Base-by-base conservation (phyloP, 2,113 vertebrate species). In the Chaetops frenatus region DNA sequence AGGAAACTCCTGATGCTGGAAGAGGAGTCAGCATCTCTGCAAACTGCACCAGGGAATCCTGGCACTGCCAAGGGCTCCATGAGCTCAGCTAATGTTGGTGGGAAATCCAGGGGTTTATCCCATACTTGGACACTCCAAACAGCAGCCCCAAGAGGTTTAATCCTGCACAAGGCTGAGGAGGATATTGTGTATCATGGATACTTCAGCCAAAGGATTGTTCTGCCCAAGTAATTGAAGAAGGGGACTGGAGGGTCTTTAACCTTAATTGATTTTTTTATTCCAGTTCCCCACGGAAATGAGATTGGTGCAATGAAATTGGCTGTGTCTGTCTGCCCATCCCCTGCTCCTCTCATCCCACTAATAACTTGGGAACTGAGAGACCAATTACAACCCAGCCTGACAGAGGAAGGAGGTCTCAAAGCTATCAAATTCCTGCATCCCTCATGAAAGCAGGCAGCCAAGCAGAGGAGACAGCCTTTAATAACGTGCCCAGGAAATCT, bases 381-480 rank as follows among this genome's bases (percentile, higher is more conserved):
- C 90, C 95, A 86, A 66, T 88, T 97, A 94, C 82, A 58, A 1
- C 31, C 0, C 12, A 10, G 40, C 77, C 48, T 23, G 94, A 45
- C 42, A 54, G 82, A 50, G 56, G 67, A 73, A 83, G 79, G 76
- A 93, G 65, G 90, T 35, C 88, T 88, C 90, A 61, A 17, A 96
- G 92, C 29, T 94, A 94, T 93, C 94, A 61, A 5, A 77, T 95
- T 95, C 74, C 96, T 80, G 38, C 6, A 9, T 23, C 71, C 61
- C 72, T 89, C 86, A 86, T 81, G 70, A 94, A 92, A 93, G 88
- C 82, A 93, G 90, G 92, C 94, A 95, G 90, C 90, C 94, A 90
- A 93, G 88, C 93, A 92, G 85, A 91, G 88, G 90, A 96, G 95
- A 94, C 92, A 76, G 74, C 58, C 69, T 90, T 93, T 93, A 80